phyloP scores from a whole-genome alignment of 2,888 invertebrate genomes.

The Acanthosepion lycidas region DNA sequence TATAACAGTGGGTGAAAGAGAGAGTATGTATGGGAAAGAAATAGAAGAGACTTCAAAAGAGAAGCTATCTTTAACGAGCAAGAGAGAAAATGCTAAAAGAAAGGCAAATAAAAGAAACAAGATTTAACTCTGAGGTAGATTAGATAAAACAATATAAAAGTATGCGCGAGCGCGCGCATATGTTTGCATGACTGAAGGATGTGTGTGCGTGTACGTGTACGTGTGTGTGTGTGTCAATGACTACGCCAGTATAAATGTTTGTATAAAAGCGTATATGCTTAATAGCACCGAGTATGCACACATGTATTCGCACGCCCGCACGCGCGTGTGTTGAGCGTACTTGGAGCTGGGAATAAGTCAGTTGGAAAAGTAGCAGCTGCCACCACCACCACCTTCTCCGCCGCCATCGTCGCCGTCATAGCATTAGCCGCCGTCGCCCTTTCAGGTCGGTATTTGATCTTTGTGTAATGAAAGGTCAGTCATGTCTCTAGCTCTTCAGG shows the following conservation, averaged over 20 bases:
- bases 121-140: too few relatives aligned
- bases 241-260: not conserved
- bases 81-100: too few relatives aligned
- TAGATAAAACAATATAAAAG: too few relatives aligned
- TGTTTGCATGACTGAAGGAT: not conserved
- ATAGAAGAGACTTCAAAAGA: not conserved
- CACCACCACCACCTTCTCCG: not conserved
- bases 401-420: not conserved
- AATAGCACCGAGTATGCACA: not conserved
- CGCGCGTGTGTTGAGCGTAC: not conserved
- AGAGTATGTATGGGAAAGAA: not conserved
- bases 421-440: not conserved
- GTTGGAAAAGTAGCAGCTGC: slow-evolving; percentile 13
- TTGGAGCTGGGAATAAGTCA: slow-evolving; percentile 3
- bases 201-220: not conserved
- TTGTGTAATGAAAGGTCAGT: slow-evolving; percentile 10
- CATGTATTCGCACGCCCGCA: not conserved
- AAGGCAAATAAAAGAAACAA: too few relatives aligned
- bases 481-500: not conserved
- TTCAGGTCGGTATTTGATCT: slow-evolving; percentile 22
- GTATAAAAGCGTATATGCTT: not conserved
- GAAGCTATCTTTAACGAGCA: too few relatives aligned
- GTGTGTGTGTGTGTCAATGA: not conserved
- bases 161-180: too few relatives aligned
- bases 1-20: not conserved